Evolutionary conservation across 2,888 invertebrate species (phyloP).

Genomic region (Agonopterix alstromeriana): DNA sequence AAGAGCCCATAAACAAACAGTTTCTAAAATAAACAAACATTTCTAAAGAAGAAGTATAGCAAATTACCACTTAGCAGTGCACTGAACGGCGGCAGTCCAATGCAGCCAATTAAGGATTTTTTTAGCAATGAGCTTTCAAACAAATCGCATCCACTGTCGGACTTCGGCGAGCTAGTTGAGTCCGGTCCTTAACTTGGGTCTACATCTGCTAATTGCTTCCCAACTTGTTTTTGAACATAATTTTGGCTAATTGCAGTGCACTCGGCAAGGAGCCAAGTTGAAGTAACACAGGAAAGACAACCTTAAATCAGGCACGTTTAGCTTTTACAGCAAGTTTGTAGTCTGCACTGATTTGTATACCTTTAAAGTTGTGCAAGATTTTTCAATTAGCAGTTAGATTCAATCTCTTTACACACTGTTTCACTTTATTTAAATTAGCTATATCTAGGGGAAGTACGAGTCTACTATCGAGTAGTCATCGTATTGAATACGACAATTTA

Average conservation of each 20-base stretch:
- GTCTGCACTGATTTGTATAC: slow-evolving; percentile 26
- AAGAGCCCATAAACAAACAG: too few species aligned
- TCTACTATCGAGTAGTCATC: too few species aligned
- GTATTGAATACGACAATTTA: too few species aligned
- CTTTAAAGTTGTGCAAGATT: not conserved
- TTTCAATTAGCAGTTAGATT: too few species aligned
- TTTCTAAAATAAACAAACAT: too few species aligned
- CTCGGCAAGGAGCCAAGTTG: slow-evolving; percentile 54
- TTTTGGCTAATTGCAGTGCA: slow-evolving; percentile 69
- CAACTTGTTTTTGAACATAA: slow-evolving; percentile 71
- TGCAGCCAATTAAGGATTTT: slow-evolving; percentile 10
- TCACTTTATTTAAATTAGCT: too few species aligned
- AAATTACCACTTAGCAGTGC: too few species aligned
- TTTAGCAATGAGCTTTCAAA: slow-evolving; percentile 27
- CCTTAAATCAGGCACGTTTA: slow-evolving; percentile 46
- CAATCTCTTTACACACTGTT: too few species aligned
- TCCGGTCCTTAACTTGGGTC: slow-evolving; percentile 49
- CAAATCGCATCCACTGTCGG: slow-evolving; percentile 35
- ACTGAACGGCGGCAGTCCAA: not conserved
- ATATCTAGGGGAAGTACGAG: too few species aligned
- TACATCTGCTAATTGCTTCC: slow-evolving; percentile 69
- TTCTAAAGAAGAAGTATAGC: too few species aligned
- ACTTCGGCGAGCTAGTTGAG: slow-evolving; percentile 37
- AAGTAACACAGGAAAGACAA: slow-evolving; percentile 40
- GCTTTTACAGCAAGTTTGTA: slow-evolving; percentile 19